Conservation (phyloP, 2,888 invertebrate genomes). For the Drosophila colorata region DNA sequence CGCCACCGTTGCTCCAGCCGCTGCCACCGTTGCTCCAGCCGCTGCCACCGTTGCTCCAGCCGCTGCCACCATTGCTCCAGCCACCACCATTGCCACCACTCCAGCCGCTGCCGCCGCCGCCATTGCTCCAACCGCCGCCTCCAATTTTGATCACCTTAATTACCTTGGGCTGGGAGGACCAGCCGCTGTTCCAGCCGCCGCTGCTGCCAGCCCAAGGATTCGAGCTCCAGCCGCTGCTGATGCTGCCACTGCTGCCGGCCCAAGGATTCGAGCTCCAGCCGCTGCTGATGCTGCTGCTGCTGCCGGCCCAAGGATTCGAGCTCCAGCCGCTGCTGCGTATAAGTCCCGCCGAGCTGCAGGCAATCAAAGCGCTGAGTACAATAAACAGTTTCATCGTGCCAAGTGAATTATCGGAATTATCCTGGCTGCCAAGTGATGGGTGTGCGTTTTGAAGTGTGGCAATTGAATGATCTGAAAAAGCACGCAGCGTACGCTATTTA, state of each 20-base stretch:
- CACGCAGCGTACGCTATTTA: conserved; percentile 63
- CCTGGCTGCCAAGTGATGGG: conserved; percentile 8
- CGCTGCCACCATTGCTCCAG: conserved; percentile 39
- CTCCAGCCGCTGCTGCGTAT: conserved; percentile 59
- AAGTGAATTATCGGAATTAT: neutral
- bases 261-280: conserved; percentile 59
- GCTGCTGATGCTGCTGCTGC: conserved; percentile 43
- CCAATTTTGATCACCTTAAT: conserved; percentile 59
- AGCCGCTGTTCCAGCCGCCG: conserved; percentile 55
- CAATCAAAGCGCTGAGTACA: conserved; percentile 71
- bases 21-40: conserved; percentile 32
- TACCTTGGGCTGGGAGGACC: conserved; percentile 61
- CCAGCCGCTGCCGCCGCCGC: conserved; percentile 36
- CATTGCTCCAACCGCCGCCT: conserved; percentile 31
- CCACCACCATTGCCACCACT: conserved; percentile 34
- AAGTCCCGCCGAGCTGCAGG: conserved; percentile 57
- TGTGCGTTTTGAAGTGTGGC: conserved; percentile 47
- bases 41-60: conserved; percentile 29
- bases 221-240: conserved; percentile 56
- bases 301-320: conserved; percentile 55
- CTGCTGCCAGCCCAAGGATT: conserved; percentile 54
- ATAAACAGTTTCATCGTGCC: conserved; percentile 72
- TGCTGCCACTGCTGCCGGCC: conserved; percentile 36
- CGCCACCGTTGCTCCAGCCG: conserved; percentile 30
- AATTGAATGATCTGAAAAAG: conserved; percentile 69